Percentiles rank a stretch among this genome's conserved stretches.
phyloP scores from a whole-genome alignment of 2,797 vertebrate species.

The Rallus crepitans region DNA sequence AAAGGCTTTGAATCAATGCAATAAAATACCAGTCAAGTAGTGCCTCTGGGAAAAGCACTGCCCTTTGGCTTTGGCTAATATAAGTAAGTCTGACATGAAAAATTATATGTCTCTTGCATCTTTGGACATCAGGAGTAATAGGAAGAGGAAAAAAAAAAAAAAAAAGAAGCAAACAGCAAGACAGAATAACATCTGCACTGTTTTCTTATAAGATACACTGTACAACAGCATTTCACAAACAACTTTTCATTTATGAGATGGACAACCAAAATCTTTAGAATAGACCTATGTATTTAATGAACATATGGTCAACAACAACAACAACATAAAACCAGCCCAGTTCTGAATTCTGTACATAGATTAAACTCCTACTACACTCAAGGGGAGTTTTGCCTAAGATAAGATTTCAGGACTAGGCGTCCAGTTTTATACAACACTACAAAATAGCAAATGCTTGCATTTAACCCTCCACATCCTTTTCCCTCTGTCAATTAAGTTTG shows the following conservation, averaged over 20 bases:
- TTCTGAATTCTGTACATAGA: conserved; percentile 69
- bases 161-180: conserved; percentile 23
- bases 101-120: background rate
- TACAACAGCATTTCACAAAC: conserved; percentile 10
- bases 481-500: conserved; percentile 10
- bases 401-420: conserved; percentile 72
- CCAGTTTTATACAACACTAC: conserved; percentile 2
- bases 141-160: background rate
- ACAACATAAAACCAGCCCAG: conserved; percentile 49
- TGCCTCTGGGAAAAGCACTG: background rate
- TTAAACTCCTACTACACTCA: conserved; percentile 36
- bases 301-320: conserved; percentile 10
- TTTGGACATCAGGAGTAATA: background rate
- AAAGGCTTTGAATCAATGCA: background rate
- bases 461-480: conserved; percentile 51
- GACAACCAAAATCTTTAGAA: conserved; percentile 39
- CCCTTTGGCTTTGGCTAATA: background rate
- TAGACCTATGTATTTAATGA: conserved; percentile 25
- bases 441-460: conserved; percentile 28
- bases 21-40: background rate
- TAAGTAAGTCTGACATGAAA: background rate
- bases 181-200: background rate
- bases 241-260: conserved; percentile 34
- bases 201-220: background rate
- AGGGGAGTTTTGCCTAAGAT: conserved; percentile 49